These are phyloP conservation scores for Trachymyrmex cornetzi DNA, from an alignment of 1,140 invertebrate genomes.

Conservation along the genomic window DNA sequence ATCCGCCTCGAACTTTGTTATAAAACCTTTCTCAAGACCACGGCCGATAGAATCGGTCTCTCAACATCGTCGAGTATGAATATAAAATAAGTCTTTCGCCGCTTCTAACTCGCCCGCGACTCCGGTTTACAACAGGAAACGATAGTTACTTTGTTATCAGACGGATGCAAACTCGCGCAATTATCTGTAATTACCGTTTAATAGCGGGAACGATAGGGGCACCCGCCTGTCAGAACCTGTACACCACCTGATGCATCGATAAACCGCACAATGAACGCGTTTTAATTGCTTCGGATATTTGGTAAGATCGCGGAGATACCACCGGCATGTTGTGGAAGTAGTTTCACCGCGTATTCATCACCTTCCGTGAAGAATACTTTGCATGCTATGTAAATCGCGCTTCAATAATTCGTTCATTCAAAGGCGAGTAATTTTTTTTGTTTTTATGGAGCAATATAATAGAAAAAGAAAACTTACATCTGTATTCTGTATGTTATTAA, in stretches of 20 bases:
- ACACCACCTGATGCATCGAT: slow-evolving; percentile 67
- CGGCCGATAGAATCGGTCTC: slow-evolving; percentile 10
- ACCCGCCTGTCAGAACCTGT: slow-evolving; percentile 64
- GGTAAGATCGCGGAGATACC: slow-evolving; percentile 63
- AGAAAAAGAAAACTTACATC: background rate
- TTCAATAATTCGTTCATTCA: slow-evolving; percentile 11
- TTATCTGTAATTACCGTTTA: slow-evolving; percentile 78
- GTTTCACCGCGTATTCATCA: slow-evolving; percentile 18
- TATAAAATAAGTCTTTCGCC: slow-evolving; percentile 46
- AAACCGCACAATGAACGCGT: slow-evolving; percentile 47
- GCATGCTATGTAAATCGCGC: slow-evolving; percentile 36
- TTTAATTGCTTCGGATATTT: slow-evolving; percentile 74
- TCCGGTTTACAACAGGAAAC: slow-evolving; percentile 69
- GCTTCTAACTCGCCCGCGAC: slow-evolving; percentile 38
- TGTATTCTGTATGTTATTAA: background rate
- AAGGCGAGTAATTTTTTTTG: background rate
- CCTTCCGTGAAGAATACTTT: slow-evolving; percentile 19
- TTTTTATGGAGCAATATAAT: background rate
- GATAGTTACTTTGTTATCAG: slow-evolving; percentile 74
- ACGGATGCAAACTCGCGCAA: slow-evolving; percentile 74
- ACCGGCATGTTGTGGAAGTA: slow-evolving; percentile 25
- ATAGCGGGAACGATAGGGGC: slow-evolving; percentile 62
- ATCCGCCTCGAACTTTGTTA: slow-evolving; percentile 44
- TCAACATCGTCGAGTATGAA: slow-evolving; percentile 36
- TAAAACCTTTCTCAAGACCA: slow-evolving; percentile 50